These are phyloP conservation scores for Nomada fucata DNA, from an alignment of 2,888 invertebrate species.

Conservation along the genomic window DNA sequence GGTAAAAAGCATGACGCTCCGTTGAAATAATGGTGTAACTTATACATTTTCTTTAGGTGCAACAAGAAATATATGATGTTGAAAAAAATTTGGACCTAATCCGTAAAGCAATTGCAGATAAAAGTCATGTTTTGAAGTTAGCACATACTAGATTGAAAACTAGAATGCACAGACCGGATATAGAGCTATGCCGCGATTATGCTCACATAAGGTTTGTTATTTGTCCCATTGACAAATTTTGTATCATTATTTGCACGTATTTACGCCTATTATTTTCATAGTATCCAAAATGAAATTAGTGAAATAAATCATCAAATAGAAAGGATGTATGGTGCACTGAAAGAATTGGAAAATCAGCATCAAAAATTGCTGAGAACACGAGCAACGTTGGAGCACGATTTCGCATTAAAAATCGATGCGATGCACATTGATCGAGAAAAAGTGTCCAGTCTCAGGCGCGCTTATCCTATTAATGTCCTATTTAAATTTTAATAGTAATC, in stretches of 20 bases:
- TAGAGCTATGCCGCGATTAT: conserved; percentile 95
- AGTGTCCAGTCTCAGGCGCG: conserved; percentile 95
- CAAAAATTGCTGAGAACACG: conserved; percentile 93
- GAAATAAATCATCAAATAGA: conserved; percentile 94
- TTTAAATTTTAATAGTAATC: conserved; percentile 88
- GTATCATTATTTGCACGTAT: not conserved
- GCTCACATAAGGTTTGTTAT: conserved; percentile 90
- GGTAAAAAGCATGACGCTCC: conserved; percentile 80
- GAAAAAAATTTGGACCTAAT: conserved; percentile 96
- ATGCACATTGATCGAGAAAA: conserved; percentile 97
- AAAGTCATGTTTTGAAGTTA: conserved; percentile 92
- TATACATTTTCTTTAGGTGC: conserved; percentile 86
- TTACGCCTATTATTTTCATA: conserved; percentile 78
- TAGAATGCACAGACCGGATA: conserved; percentile 93
- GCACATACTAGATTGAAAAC: conserved; percentile 96
- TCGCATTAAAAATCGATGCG: conserved; percentile 93
- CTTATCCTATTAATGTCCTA: conserved; percentile 94
- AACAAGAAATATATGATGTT: conserved; percentile 96
- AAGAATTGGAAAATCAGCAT: conserved; percentile 93
- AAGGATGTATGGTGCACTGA: conserved; percentile 91
- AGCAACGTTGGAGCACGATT: conserved; percentile 93
- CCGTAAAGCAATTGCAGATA: conserved; percentile 96
- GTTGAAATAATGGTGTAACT: not conserved
- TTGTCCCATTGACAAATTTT: not conserved
- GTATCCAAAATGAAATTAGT: conserved; percentile 93